Base-by-base conservation (phyloP, 2,888 invertebrate species). In the Digitonthophagus gazella region DNA sequence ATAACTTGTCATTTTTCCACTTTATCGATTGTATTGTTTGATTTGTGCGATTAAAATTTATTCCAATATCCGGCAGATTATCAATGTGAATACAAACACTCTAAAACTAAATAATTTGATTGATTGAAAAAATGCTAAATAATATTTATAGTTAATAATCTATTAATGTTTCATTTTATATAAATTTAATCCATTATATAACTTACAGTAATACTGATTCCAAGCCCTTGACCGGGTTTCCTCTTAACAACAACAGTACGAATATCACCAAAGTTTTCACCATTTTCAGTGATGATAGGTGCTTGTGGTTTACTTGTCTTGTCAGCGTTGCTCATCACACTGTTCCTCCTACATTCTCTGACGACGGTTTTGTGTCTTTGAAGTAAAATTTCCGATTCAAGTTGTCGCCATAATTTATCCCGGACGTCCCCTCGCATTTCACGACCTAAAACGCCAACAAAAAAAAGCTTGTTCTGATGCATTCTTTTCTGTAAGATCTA, bases 301-400 rank as follows among this genome's bases (percentile, higher is more conserved):
- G 80, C 68, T 80, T 82, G 76, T 3, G 78, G 78, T 73, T 81
- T 82, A 1, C 78, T 76, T 0, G 74, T 69, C 15, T 78, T 76
- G 1, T 76, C 76, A 69, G 75, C 75, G 70, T 78, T 79, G 67
- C 80, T 75, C 67, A 81, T 74, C 63, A 78, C 72, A 71, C 81
- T 82, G 72, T 86, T 85, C 11, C 88, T 85, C 76, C 88, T 85
- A 72, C 89, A 89, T 76, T 88, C 89, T 73, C 88, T 85, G 69
- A 88, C 88, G 5, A 94, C 89, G 64, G 93, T 93, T 83, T 94
- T 94, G 84, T 93, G 93, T 20, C 93, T 85, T 82, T 95, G 93
- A 67, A 95, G 86, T 72, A 94, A 87, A 76, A 95, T 95, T 84
- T 95, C 94, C 0, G 93, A 92, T 80, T 95, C 94, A 75, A 95